A percentile compares a stretch with the other conserved stretches of the same genome.
Evolutionary conservation across 2,888 invertebrate genomes (phyloP).

Genomic region (Leucania comma): DNA sequence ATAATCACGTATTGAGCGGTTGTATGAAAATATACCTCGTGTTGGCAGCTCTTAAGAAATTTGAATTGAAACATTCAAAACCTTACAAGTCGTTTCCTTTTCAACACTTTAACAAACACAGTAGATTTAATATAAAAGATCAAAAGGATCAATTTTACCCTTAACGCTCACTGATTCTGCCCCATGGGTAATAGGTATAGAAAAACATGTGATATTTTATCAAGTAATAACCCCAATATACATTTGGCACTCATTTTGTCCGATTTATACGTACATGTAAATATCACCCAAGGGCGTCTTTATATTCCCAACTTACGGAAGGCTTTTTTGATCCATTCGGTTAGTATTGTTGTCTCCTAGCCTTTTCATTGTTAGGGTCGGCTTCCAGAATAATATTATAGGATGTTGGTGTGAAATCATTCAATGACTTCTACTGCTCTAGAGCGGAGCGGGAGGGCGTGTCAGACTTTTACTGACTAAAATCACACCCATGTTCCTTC

Average conservation of each 20-base stretch:
- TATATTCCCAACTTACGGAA: slow-evolving; percentile 14
- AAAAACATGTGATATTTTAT: slow-evolving; percentile 51
- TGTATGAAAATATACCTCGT: too few relatives aligned
- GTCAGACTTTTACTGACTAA: too few relatives aligned
- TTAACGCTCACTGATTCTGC: slow-evolving; percentile 21
- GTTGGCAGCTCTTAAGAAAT: too few relatives aligned
- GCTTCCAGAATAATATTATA: too few relatives aligned
- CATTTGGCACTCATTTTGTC: slow-evolving; percentile 46
- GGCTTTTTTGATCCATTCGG: slow-evolving; percentile 17
- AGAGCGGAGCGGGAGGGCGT: too few relatives aligned
- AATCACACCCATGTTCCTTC: too few relatives aligned
- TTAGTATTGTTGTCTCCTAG: background rate
- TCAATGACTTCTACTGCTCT: too few relatives aligned
- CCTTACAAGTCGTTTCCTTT: slow-evolving; percentile 1
- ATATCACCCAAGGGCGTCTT: slow-evolving; percentile 25
- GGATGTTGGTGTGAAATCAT: too few relatives aligned
- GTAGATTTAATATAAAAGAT: slow-evolving; percentile 20
- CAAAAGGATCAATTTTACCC: slow-evolving; percentile 35
- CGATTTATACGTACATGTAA: slow-evolving; percentile 30
- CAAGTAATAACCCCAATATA: slow-evolving; percentile 43
- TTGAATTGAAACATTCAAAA: slow-evolving; percentile 1
- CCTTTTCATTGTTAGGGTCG: background rate
- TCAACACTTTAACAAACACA: slow-evolving; percentile 10
- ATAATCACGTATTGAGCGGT: too few relatives aligned
- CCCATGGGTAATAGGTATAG: slow-evolving; percentile 43